These are phyloP conservation scores for Nudaria mundana DNA, from an alignment of 2,888 invertebrate species.

Conservation along the genomic window DNA sequence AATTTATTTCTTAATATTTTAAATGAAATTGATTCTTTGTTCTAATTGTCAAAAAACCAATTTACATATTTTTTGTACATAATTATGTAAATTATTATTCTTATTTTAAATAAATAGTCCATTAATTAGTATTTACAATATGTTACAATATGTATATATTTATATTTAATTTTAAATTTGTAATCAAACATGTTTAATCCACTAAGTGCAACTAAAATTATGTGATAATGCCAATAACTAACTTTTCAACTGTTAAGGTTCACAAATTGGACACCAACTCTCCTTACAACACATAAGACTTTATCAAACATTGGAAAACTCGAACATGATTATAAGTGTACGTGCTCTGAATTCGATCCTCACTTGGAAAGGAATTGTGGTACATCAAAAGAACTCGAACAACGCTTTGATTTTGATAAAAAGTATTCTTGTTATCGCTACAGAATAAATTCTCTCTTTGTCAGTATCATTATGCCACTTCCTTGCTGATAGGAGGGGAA, in stretches of 20 bases:
- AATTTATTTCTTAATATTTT: no score
- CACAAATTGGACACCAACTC: constrained; percentile 62
- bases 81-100: no score
- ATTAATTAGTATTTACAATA: no score
- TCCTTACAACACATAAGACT: constrained; percentile 64
- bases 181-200: no score
- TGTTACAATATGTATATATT: no score
- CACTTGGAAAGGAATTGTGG: constrained; percentile 56
- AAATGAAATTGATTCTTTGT: no score
- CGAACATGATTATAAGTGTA: constrained; percentile 77
- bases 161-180: no score
- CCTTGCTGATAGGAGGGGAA: constrained; percentile 28
- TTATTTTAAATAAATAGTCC: no score
- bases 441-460: constrained; percentile 51
- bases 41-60: no score
- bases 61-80: no score
- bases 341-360: constrained; percentile 67
- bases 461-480: constrained; percentile 45
- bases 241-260: constrained; percentile 39
- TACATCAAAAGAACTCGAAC: constrained; percentile 68
- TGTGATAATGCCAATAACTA: neutral
- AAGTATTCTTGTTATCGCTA: constrained; percentile 68
- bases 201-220: no score
- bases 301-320: constrained; percentile 75
- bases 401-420: constrained; percentile 70